Conservation (phyloP, 2,888 invertebrate genomes). For the Hirtodrosophila cameraria region DNA sequence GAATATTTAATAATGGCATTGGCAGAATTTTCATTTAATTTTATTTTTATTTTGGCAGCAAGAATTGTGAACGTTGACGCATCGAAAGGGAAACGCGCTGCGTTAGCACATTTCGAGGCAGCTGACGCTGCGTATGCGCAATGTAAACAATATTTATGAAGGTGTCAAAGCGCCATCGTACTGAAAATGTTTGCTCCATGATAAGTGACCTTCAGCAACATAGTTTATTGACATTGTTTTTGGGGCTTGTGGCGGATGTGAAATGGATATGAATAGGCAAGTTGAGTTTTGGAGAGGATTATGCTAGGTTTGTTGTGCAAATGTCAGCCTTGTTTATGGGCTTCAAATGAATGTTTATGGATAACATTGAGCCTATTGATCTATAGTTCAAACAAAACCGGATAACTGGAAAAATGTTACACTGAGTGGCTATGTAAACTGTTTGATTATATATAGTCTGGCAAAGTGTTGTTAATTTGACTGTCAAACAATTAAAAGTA, state of each 20-base stretch:
- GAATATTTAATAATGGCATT: constrained; percentile 40
- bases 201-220: constrained; percentile 17
- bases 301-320: constrained; percentile 18
- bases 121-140: constrained; percentile 44
- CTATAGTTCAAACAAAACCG: constrained; percentile 18
- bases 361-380: constrained; percentile 30
- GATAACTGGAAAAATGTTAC: neutral
- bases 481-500: constrained; percentile 27
- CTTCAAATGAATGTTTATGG: constrained; percentile 26
- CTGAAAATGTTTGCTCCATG: constrained; percentile 25
- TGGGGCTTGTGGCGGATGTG: constrained; percentile 55
- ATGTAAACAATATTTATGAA: constrained; percentile 39
- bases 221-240: constrained; percentile 48
- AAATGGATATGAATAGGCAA: constrained; percentile 42
- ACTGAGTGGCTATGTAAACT: constrained; percentile 13
- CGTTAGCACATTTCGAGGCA: constrained; percentile 15
- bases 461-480: constrained; percentile 52
- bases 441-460: constrained; percentile 19
- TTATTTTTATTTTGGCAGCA: constrained; percentile 6
- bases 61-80: constrained; percentile 13
- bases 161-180: constrained; percentile 32
- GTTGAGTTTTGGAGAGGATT: constrained; percentile 21
- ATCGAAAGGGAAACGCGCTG: constrained; percentile 9
- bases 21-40: constrained; percentile 24
- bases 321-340: constrained; percentile 18